Evolutionary conservation across 2,113 vertebrate species (phyloP), one percentile per base, ranked within the genome.

Genomic region (Melierax canorus): DNA sequence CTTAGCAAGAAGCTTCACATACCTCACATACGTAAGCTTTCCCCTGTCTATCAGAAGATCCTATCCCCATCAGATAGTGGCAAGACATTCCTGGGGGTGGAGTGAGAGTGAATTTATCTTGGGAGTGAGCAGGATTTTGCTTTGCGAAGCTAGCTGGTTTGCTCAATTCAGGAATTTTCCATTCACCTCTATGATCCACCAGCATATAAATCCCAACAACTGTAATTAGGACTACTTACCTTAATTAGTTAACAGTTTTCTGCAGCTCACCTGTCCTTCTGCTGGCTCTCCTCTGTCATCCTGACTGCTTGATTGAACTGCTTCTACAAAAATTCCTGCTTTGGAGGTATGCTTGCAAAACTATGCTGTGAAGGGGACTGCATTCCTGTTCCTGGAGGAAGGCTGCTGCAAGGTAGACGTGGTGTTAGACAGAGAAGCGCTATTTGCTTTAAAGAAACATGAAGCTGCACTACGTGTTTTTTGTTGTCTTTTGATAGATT

Each of bases 21-120:
- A 94, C 93, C 81, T 67, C 91, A 34, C 79, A 71, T 88, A 80
- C 69, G 34, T 93, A 88, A 85, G n/a, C 95, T 80, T 92, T 77
- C 59, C 59, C 92, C 2, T n/a, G 71, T 95, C 97, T 95, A 69
- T 96, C 94, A 92, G 97, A 93, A 90, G 95, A 95, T 97, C 92
- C 94, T 66, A 27, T 93, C 92, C 94, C 88, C 8, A 76, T 80
- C 92, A 97, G 88, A 97, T 94, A 96, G 79, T 95, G 95, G 95
- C 92, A 97, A 96, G 96, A 93, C 90, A 90, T 96, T 96, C 92
- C 96, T 92, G 94, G 94, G 96, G 95, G 94, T 95, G 93, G 95
- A 95, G 95, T 95, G 97, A 94, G 91, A 88, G 74, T 62, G 86
- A 93, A 88, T 94, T 95, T 96, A 95, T 95, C 94, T 86, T 62